A percentile compares a stretch with the other conserved stretches of the same genome.
These are phyloP conservation scores for Rhabdomys pumilio DNA, from an alignment of 2,797 vertebrate genomes.

Conservation along the genomic window DNA sequence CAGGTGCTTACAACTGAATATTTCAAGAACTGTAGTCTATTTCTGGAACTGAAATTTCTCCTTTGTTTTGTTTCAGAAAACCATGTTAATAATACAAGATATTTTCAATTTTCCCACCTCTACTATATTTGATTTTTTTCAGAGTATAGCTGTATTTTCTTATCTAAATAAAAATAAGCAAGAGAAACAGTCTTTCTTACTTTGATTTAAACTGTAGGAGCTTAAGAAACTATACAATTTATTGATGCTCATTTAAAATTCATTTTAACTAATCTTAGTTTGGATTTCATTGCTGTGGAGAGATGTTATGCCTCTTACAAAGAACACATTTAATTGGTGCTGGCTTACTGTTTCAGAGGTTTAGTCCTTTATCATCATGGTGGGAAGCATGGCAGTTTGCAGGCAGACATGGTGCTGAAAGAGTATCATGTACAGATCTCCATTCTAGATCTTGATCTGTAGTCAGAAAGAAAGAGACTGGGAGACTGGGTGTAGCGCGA, in stretches of 20 bases:
- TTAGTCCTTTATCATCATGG: too few relatives aligned
- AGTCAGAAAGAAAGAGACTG: background rate
- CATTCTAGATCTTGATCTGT: too few relatives aligned
- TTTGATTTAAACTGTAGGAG: constrained; percentile 52
- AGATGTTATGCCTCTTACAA: background rate
- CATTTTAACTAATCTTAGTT: background rate
- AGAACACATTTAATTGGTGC: background rate
- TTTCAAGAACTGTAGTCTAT: constrained; percentile 49
- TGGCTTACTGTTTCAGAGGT: too few relatives aligned
- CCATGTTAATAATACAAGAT: constrained; percentile 43
- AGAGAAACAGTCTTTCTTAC: constrained; percentile 49
- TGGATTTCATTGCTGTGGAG: background rate
- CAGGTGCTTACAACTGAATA: constrained; percentile 65
- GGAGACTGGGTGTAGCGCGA: background rate
- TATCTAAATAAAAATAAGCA: constrained; percentile 65
- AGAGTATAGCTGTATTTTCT: constrained; percentile 65
- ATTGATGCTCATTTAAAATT: constrained; percentile 14
- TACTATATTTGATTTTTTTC: constrained; percentile 49
- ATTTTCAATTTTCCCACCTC: constrained; percentile 10
- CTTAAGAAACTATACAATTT: background rate
- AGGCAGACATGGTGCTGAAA: too few relatives aligned
- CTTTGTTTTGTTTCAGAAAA: constrained; percentile 37
- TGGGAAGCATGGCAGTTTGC: too few relatives aligned
- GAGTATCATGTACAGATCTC: too few relatives aligned
- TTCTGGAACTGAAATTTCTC: constrained; percentile 67